Conservation (phyloP, 2,888 invertebrate genomes). For the Erebia palarica region DNA sequence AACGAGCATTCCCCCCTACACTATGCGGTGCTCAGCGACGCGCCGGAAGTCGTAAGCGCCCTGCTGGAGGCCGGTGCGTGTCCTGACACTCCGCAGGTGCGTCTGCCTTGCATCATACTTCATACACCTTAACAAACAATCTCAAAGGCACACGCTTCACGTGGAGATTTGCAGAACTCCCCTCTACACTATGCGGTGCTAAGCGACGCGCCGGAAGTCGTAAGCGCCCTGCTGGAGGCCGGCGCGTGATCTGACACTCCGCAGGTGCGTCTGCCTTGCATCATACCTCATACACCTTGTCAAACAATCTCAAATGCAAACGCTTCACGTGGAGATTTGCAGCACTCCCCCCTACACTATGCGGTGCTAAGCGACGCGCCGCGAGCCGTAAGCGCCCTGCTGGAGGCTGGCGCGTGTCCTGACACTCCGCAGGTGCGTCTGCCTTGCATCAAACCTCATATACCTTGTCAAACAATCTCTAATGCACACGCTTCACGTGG, state of each 20-base stretch:
- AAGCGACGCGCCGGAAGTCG: constrained; percentile 88
- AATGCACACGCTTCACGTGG: neutral
- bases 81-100: constrained; percentile 91
- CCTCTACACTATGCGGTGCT: constrained; percentile 93
- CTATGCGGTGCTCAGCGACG: constrained; percentile 91
- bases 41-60: constrained; percentile 87
- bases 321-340: too few species aligned
- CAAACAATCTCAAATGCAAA: constrained; percentile 28
- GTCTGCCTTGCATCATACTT: constrained; percentile 44
- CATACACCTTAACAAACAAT: constrained; percentile 29
- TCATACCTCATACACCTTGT: constrained; percentile 17
- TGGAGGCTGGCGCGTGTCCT: constrained; percentile 90
- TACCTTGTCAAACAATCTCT: constrained; percentile 28
- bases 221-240: constrained; percentile 86
- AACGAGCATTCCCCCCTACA: constrained; percentile 89
- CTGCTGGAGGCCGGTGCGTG: constrained; percentile 90
- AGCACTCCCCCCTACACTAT: constrained; percentile 92
- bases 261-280: constrained; percentile 80
- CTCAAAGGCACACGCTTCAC: neutral
- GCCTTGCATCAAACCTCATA: constrained; percentile 39
- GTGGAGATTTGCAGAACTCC: too few species aligned
- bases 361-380: constrained; percentile 90
- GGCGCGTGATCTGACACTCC: constrained; percentile 93
- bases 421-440: constrained; percentile 89
- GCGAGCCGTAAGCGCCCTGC: constrained; percentile 87